phyloP scores from a whole-genome alignment of 2,888 invertebrate species.

The Yponomeuta evonymella region DNA sequence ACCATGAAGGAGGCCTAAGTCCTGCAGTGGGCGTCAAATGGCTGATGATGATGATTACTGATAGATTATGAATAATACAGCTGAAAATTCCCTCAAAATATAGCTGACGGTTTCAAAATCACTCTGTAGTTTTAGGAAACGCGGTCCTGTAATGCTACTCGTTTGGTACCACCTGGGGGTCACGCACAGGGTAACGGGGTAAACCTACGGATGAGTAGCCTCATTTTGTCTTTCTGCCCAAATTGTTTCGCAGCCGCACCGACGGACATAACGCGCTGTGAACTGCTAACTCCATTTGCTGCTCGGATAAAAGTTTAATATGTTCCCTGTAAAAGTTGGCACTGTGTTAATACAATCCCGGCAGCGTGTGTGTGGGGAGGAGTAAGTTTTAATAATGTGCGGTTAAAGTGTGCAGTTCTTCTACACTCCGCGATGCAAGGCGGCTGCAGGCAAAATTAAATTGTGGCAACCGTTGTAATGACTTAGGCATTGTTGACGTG shows the following conservation, averaged over 20 bases:
- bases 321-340: conserved; percentile 24
- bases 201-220: too few species aligned
- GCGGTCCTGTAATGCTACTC: too few species aligned
- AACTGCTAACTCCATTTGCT: conserved; percentile 43
- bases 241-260: conserved; percentile 18
- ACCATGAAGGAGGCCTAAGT: too few species aligned
- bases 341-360: conserved; percentile 8
- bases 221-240: background rate
- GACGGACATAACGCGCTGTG: conserved; percentile 34
- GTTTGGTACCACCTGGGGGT: too few species aligned
- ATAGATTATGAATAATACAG: too few species aligned
- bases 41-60: too few species aligned
- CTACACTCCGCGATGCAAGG: background rate
- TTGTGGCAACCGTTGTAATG: background rate
- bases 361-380: conserved; percentile 3
- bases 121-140: too few species aligned
- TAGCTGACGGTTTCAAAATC: too few species aligned
- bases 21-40: too few species aligned
- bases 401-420: conserved; percentile 3
- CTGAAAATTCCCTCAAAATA: too few species aligned
- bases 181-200: too few species aligned
- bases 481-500: background rate
- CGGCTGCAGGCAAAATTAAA: background rate
- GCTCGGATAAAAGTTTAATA: conserved; percentile 43
- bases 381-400: conserved; percentile 14